These are phyloP conservation scores for Sphenodon punctatus DNA, from an alignment of 2,797 vertebrate genomes.

Conservation along the genomic window DNA sequence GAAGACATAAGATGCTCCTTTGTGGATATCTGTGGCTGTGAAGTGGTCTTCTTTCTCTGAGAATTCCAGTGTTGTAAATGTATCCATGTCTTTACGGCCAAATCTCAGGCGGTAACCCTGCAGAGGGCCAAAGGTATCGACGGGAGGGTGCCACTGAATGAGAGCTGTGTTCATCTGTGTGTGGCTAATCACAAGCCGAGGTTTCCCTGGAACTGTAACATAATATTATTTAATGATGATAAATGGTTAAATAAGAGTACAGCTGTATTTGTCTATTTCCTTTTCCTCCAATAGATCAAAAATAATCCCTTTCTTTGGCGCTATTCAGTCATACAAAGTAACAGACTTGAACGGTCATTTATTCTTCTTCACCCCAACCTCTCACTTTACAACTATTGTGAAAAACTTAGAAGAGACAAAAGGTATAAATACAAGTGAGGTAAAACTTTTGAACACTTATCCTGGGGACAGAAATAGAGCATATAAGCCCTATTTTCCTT, in stretches of 20 bases:
- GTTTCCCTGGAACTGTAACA: slow-evolving; percentile 94
- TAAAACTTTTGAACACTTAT: slow-evolving; percentile 4
- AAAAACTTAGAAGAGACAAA: not conserved
- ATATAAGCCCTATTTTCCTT: not conserved
- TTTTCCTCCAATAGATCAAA: not conserved
- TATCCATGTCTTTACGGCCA: slow-evolving; percentile 93
- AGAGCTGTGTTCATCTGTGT: slow-evolving; percentile 99
- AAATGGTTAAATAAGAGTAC: slow-evolving; percentile 20
- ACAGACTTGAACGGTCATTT: not conserved
- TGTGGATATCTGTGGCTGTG: slow-evolving; percentile 97
- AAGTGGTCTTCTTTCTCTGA: slow-evolving; percentile 96
- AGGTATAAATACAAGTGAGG: not conserved
- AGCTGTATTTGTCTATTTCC: not conserved
- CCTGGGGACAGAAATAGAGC: slow-evolving; percentile 2
- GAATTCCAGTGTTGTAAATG: slow-evolving; percentile 91
- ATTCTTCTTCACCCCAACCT: not conserved
- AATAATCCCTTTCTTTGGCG: not conserved
- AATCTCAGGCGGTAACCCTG: slow-evolving; percentile 95
- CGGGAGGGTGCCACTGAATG: slow-evolving; percentile 95
- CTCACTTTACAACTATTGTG: slow-evolving; percentile 19
- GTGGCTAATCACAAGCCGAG: slow-evolving; percentile 94
- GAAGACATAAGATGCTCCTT: slow-evolving; percentile 93
- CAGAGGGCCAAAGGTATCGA: slow-evolving; percentile 89
- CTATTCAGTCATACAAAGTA: not conserved
- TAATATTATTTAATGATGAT: slow-evolving; percentile 58